These are phyloP conservation scores for Darevskia mixta DNA, from an alignment of 2,797 vertebrate species.

Conservation along the genomic window DNA sequence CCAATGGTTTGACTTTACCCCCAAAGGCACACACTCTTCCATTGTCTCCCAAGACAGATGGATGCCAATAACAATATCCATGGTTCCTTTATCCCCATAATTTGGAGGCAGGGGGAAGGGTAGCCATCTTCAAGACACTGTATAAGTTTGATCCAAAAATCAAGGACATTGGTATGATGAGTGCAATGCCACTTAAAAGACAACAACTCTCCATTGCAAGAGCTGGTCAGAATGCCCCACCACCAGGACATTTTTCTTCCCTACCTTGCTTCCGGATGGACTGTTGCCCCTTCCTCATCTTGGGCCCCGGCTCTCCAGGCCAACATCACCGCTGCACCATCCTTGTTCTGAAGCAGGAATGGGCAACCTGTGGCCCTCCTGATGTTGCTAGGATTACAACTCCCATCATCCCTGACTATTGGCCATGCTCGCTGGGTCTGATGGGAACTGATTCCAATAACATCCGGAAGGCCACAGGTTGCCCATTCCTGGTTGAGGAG, in stretches of 20 bases:
- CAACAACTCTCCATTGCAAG: neutral
- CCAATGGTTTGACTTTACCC: too few species aligned
- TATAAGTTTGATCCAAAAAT: too few species aligned
- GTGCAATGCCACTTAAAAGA: neutral
- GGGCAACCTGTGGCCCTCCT: too few species aligned
- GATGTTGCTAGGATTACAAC: neutral
- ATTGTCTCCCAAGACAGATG: too few species aligned
- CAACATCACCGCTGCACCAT: neutral
- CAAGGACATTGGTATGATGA: neutral
- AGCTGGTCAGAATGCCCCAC: neutral
- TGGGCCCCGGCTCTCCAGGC: neutral
- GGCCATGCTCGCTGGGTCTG: neutral
- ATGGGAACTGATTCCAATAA: neutral
- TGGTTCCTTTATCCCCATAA: too few species aligned
- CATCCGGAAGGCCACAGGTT: neutral
- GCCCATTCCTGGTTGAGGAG: neutral
- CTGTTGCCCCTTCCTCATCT: neutral
- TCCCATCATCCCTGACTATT: neutral
- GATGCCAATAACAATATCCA: too few species aligned
- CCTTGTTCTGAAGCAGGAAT: neutral
- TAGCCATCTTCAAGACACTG: neutral
- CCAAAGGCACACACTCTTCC: too few species aligned
- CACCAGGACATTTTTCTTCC: neutral
- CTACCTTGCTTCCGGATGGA: too few species aligned
- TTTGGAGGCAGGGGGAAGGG: too few species aligned